A percentile compares a stretch with the other conserved stretches of the same genome.
Evolutionary conservation across 2,113 vertebrate genomes (phyloP).

Genomic region (Sphyrna mokarran): DNA sequence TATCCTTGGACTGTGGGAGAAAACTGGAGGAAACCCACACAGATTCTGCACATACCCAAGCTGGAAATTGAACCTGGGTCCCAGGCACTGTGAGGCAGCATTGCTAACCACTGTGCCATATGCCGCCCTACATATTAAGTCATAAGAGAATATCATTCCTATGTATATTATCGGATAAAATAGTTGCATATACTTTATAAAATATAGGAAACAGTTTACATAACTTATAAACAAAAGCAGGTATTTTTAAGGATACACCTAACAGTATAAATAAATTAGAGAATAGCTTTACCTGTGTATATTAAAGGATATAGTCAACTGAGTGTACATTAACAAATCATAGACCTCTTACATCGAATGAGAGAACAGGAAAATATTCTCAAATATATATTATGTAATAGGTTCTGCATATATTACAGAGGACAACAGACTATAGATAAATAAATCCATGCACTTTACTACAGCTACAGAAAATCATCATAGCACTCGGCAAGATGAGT

Average conservation of each 20-base stretch:
- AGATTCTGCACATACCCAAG: too few relatives aligned
- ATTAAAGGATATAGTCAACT: not conserved
- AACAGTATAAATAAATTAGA: not conserved
- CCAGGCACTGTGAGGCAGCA: too few relatives aligned
- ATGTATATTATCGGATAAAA: not conserved
- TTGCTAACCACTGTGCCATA: too few relatives aligned
- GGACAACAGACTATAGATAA: not conserved
- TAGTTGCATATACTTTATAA: not conserved
- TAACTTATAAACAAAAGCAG: not conserved
- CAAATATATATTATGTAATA: not conserved
- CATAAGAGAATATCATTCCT: not conserved
- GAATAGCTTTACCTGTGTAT: not conserved
- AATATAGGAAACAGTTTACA: not conserved
- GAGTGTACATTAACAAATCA: not conserved
- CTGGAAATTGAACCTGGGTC: too few relatives aligned
- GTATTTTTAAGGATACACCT: not conserved
- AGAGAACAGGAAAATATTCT: not conserved
- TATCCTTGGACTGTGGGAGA: too few relatives aligned
- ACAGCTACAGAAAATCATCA: not conserved
- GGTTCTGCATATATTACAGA: not conserved
- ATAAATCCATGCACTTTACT: not conserved
- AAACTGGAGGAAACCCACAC: too few relatives aligned
- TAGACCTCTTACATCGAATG: not conserved
- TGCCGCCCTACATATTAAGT: not conserved
- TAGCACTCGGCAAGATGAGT: not conserved